Conservation (phyloP, 64 coral and sea anemone genomes). For the Montipora cactus region DNA sequence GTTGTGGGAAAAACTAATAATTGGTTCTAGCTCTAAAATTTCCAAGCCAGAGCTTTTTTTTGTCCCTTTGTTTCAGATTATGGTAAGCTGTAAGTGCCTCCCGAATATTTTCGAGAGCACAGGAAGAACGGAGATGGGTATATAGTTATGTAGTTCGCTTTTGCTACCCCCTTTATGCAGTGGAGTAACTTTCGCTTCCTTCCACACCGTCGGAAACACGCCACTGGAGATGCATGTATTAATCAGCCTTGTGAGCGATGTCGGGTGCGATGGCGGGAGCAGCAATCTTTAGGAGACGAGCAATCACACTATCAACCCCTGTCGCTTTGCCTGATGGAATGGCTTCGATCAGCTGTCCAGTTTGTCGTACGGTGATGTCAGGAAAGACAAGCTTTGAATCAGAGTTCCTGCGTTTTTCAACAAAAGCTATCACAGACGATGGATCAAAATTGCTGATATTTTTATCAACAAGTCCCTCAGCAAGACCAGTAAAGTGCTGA, state of each 20-base stretch:
- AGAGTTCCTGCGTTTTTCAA: constrained; percentile 6
- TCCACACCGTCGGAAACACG: not conserved
- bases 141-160: not conserved
- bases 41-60: too few species aligned
- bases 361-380: not conserved
- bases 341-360: not conserved
- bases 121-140: not conserved
- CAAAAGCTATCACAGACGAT: constrained; percentile 14
- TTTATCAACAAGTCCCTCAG: constrained; percentile 11
- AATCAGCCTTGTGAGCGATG: not conserved
- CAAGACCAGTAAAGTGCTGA: constrained; percentile 7
- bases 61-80: too few species aligned
- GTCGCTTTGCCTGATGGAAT: constrained; percentile 36
- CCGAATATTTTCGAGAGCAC: not conserved
- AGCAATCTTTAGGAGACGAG: constrained; percentile 38
- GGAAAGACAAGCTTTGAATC: constrained; percentile 8
- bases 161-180: not conserved
- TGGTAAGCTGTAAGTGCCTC: too few species aligned
- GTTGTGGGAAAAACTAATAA: too few species aligned
- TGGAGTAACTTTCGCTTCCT: not conserved
- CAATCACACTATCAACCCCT: constrained; percentile 36
- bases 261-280: not conserved
- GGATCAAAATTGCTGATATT: not conserved
- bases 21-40: too few species aligned
- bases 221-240: not conserved